Evolutionary conservation across 2,888 invertebrate species (phyloP).

Genomic region (Amorpha juglandis): DNA sequence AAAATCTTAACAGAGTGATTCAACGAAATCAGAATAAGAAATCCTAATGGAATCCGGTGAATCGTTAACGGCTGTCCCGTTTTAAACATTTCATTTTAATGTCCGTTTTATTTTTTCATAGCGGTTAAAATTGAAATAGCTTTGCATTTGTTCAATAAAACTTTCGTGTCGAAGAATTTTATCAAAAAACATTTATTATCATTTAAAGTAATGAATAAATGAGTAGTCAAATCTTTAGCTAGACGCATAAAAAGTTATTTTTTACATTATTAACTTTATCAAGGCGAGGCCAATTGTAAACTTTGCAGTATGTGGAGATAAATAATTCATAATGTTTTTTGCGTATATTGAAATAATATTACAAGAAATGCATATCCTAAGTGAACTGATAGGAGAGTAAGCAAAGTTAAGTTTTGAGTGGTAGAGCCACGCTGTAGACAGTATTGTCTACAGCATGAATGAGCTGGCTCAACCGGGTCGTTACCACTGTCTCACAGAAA

Average conservation of each 20-base stretch:
- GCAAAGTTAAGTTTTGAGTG: too few relatives aligned
- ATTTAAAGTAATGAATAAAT: constrained; percentile 20
- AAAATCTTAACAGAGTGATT: constrained; percentile 25
- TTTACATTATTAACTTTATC: not conserved
- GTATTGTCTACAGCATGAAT: too few relatives aligned
- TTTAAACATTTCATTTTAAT: constrained; percentile 46
- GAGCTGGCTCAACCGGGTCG: too few relatives aligned
- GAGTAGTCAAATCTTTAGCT: constrained; percentile 11
- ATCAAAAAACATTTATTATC: not conserved
- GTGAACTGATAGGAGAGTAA: too few relatives aligned
- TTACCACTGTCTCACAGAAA: too few relatives aligned
- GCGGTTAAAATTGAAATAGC: constrained; percentile 7
- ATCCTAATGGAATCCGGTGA: constrained; percentile 42
- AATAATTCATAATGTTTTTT: not conserved
- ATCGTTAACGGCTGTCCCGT: constrained; percentile 40
- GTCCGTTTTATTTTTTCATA: constrained; percentile 41
- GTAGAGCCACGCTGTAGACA: too few relatives aligned
- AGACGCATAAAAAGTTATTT: constrained; percentile 10
- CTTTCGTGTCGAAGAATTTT: not conserved
- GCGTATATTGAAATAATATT: too few relatives aligned
- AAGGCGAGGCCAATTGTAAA: not conserved
- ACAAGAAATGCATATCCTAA: too few relatives aligned
- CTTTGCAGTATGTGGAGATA: not conserved
- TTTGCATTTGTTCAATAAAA: constrained; percentile 2
- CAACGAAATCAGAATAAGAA: constrained; percentile 30